phyloP scores from a whole-genome alignment of 2,113 vertebrate genomes.

The Boleophthalmus pectinirostris region DNA sequence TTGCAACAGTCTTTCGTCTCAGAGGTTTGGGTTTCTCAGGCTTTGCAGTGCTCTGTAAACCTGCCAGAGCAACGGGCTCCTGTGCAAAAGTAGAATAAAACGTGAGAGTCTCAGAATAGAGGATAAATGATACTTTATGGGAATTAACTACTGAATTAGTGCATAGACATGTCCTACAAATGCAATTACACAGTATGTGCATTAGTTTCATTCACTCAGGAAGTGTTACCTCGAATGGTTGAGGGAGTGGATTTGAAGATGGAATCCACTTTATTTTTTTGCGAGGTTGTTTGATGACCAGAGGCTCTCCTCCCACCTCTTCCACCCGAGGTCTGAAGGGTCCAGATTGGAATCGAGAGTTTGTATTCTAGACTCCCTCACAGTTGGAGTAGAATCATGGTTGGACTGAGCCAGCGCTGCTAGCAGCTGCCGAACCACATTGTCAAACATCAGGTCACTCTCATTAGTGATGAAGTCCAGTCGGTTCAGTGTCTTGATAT shows the following conservation, averaged over 20 bases:
- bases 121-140: background rate
- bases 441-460: slow-evolving; percentile 98
- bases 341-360: slow-evolving; percentile 89
- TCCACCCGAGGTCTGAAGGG: slow-evolving; percentile 83
- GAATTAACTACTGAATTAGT: background rate
- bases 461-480: slow-evolving; percentile 99
- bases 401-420: slow-evolving; percentile 96
- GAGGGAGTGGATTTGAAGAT: slow-evolving; percentile 89
- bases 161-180: background rate
- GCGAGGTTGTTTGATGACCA: slow-evolving; percentile 91
- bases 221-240: slow-evolving; percentile 87
- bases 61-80: slow-evolving; percentile 88
- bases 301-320: slow-evolving; percentile 85
- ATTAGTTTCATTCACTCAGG: background rate
- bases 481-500: slow-evolving; percentile 97
- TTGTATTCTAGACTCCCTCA: slow-evolving; percentile 92
- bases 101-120: background rate
- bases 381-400: slow-evolving; percentile 91
- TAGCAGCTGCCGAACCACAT: slow-evolving; percentile 94
- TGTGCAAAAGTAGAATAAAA: slow-evolving; percentile 42
- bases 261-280: slow-evolving; percentile 99
- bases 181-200: background rate
- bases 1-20: slow-evolving; percentile 87
- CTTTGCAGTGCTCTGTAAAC: slow-evolving; percentile 88
- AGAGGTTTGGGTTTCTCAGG: slow-evolving; percentile 91